phyloP scores from a whole-genome alignment of 2,113 vertebrate species.

The Sebastes fasciatus region DNA sequence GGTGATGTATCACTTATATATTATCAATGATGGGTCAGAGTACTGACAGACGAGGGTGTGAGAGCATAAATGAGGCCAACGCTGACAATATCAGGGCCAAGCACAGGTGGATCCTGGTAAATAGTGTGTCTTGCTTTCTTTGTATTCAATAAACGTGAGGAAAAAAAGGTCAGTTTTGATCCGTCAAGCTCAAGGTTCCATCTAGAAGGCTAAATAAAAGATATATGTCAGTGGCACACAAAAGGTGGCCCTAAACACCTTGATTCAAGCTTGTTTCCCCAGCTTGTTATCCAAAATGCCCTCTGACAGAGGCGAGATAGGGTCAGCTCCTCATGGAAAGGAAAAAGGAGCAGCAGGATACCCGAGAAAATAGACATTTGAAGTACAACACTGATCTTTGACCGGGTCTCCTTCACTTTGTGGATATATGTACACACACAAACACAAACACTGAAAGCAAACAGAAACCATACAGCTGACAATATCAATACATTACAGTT shows the following conservation, averaged over 20 bases:
- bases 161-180: constrained; percentile 52
- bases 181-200: constrained; percentile 7
- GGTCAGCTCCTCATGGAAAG: constrained; percentile 36
- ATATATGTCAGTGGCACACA: constrained; percentile 29
- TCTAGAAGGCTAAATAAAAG: constrained; percentile 45
- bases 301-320: constrained; percentile 62
- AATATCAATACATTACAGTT: too few species aligned
- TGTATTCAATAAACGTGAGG: constrained; percentile 30
- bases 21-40: constrained; percentile 7
- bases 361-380: constrained; percentile 50
- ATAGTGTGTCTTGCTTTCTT: neutral
- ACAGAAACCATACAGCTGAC: neutral
- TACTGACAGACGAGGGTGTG: constrained; percentile 1
- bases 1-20: constrained; percentile 25
- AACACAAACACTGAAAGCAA: neutral
- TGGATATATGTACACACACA: constrained; percentile 14
- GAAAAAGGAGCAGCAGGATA: constrained; percentile 21
- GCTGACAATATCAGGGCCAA: constrained; percentile 4
- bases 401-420: neutral
- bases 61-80: constrained; percentile 9
- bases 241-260: constrained; percentile 51
- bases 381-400: constrained; percentile 49
- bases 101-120: constrained; percentile 6
- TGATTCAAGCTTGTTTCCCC: constrained; percentile 49
- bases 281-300: constrained; percentile 72